Percentiles rank a stretch among this genome's conserved stretches.
These are phyloP conservation scores for Fukomys damarensis DNA, from an alignment of 2,113 vertebrate species.

Conservation along the genomic window DNA sequence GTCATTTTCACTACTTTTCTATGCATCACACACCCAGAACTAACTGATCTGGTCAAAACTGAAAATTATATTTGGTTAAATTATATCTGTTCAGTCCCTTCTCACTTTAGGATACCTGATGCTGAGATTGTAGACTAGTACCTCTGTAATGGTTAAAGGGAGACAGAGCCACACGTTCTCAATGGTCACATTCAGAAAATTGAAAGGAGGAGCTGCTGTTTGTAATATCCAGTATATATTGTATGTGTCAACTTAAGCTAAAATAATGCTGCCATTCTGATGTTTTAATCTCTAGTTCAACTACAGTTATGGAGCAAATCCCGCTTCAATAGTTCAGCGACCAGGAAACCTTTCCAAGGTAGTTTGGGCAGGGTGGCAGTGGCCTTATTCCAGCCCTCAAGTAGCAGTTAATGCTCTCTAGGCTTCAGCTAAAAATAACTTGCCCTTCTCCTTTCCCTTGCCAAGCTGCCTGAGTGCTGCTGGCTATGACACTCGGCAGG, in stretches of 20 bases:
- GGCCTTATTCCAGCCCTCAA: background rate
- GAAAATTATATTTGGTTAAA: background rate
- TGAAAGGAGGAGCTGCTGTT: background rate
- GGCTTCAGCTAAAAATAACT: background rate
- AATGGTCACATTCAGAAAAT: too few species aligned
- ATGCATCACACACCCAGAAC: background rate
- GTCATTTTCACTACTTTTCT: background rate
- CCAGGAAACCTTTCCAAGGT: background rate
- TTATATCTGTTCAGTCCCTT: background rate
- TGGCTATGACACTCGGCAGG: background rate
- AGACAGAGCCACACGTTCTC: background rate
- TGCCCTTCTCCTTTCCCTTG: background rate
- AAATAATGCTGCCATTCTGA: background rate
- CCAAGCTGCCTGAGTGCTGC: background rate
- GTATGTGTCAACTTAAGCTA: background rate
- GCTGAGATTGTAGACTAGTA: background rate
- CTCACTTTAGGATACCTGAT: background rate
- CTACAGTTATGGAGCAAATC: background rate
- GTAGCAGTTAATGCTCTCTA: background rate
- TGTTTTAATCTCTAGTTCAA: background rate
- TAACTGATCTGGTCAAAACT: background rate
- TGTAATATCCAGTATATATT: background rate
- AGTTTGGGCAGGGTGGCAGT: background rate
- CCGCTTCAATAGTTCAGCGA: background rate
- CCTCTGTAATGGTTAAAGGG: background rate